Percentiles rank a stretch among this genome's conserved stretches.
Evolutionary conservation across 2,113 vertebrate species (phyloP).

Genomic region (Daphoenositta chrysoptera): DNA sequence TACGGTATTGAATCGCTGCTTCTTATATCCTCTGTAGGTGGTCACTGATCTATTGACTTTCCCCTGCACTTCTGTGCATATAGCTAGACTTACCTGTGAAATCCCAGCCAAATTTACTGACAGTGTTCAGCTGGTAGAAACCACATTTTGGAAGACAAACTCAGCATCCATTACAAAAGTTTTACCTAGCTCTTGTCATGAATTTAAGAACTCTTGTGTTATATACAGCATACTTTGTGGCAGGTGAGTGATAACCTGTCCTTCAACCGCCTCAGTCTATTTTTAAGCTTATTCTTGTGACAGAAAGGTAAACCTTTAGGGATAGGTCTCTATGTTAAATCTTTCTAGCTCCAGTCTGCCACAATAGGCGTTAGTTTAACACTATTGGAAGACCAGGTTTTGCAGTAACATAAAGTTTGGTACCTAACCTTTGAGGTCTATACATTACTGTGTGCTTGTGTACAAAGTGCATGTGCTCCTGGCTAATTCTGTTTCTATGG

Average conservation of each 20-base stretch:
- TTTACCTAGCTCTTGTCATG: background rate
- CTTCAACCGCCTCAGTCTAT: background rate
- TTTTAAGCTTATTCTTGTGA: background rate
- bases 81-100: background rate
- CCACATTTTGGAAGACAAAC: background rate
- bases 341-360: background rate
- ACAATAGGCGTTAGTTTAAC: constrained; percentile 30
- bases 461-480: background rate
- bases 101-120: background rate
- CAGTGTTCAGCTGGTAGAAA: background rate
- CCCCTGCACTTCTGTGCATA: background rate
- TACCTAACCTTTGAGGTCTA: background rate
- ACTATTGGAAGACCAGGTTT: constrained; percentile 37
- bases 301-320: background rate
- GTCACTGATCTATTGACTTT: background rate
- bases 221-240: background rate
- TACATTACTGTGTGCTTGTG: background rate
- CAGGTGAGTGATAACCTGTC: background rate
- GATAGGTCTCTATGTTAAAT: background rate
- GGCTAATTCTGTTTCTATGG: background rate
- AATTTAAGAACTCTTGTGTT: background rate
- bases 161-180: background rate
- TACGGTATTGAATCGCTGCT: background rate
- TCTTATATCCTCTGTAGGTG: background rate
- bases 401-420: background rate